Evolutionary conservation across 2,797 vertebrate genomes (phyloP).

Genomic region (Tympanoctomys barrerae): DNA sequence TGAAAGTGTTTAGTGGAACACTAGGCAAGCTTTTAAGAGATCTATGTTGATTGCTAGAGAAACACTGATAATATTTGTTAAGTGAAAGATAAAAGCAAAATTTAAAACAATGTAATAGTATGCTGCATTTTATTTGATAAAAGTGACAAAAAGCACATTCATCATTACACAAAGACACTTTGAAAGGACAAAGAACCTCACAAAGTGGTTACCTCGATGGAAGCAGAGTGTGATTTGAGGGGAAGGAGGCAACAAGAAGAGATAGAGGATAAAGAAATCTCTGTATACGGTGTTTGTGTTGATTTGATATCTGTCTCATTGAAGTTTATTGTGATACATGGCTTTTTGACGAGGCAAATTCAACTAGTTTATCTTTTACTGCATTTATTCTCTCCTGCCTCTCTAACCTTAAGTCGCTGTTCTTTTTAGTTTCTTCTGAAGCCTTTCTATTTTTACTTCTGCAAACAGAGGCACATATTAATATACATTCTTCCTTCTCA

Average conservation of each 20-base stretch:
- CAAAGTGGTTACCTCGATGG: neutral
- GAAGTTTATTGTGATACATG: neutral
- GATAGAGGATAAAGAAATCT: neutral
- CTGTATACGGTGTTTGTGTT: neutral
- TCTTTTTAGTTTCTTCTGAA: neutral
- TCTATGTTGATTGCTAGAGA: neutral
- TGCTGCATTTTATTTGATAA: conserved; percentile 10
- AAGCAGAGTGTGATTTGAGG: neutral
- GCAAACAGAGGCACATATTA: neutral
- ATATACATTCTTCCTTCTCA: neutral
- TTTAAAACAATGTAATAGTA: neutral
- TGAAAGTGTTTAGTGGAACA: neutral
- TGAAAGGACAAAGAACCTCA: conserved; percentile 32
- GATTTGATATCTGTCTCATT: neutral
- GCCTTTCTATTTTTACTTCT: neutral
- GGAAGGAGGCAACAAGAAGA: neutral
- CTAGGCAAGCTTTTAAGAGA: neutral
- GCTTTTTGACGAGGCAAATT: neutral
- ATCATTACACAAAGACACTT: conserved; percentile 3
- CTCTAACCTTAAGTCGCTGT: neutral
- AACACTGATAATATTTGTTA: neutral
- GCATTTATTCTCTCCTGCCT: neutral
- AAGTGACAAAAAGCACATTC: neutral
- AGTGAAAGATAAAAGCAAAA: neutral
- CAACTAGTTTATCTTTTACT: neutral